phyloP scores from a whole-genome alignment of 2,888 invertebrate genomes.

The Hypsopygia costalis region DNA sequence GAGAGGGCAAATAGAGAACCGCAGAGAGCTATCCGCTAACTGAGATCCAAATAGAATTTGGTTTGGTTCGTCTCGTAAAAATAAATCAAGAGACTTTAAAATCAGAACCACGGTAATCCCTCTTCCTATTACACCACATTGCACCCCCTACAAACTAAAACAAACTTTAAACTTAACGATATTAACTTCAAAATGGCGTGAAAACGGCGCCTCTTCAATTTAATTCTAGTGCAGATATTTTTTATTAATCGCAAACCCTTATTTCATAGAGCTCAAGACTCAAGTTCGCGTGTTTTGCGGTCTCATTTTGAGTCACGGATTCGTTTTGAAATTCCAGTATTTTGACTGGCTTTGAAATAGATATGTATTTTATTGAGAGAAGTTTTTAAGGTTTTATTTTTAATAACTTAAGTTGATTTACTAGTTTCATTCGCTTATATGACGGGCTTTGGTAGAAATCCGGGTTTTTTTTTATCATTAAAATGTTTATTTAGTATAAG shows the following conservation, averaged over 20 bases:
- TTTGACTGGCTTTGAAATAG: slow-evolving; percentile 13
- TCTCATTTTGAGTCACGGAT: slow-evolving; percentile 20
- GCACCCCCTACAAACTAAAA: slow-evolving; percentile 25
- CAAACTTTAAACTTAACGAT: slow-evolving; percentile 33
- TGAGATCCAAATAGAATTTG: slow-evolving; percentile 37
- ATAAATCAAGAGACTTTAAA: slow-evolving; percentile 63
- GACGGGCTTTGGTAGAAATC: not conserved
- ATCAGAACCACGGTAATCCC: slow-evolving; percentile 50
- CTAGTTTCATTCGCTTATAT: slow-evolving; percentile 1
- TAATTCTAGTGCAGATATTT: slow-evolving; percentile 20
- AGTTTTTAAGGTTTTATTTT: slow-evolving; percentile 6
- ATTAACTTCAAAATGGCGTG: slow-evolving; percentile 32
- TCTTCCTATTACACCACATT: slow-evolving; percentile 38
- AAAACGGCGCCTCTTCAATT: slow-evolving; percentile 19
- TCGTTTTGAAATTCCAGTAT: slow-evolving; percentile 17
- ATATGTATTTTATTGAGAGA: slow-evolving; percentile 1
- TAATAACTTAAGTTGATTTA: not conserved
- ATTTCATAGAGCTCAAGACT: slow-evolving; percentile 38
- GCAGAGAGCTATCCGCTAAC: slow-evolving; percentile 20
- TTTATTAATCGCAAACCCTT: slow-evolving; percentile 38
- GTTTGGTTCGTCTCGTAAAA: slow-evolving; percentile 54
- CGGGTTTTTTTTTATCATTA: not conserved
- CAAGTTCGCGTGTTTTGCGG: slow-evolving; percentile 28
- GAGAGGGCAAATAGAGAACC: slow-evolving; percentile 5
- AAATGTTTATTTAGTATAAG: too few relatives aligned